Conservation (phyloP, 1,140 invertebrate species). For the Lucilia cuprina region DNA sequence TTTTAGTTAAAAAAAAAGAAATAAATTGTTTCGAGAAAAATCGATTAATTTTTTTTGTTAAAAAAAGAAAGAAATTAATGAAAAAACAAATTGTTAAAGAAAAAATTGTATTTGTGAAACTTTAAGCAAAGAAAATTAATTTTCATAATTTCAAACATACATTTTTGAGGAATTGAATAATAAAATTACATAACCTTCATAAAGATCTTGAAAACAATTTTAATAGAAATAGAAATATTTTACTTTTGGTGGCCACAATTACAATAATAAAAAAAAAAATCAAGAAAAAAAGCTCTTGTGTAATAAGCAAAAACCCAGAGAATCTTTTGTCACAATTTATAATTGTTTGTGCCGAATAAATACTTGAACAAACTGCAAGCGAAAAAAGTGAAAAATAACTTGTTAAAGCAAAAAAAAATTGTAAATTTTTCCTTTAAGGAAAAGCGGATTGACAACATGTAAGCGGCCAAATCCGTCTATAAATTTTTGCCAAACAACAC, state of each 20-base stretch:
- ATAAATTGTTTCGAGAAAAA: background rate
- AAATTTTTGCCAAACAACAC: background rate
- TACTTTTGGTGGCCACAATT: background rate
- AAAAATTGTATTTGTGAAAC: background rate
- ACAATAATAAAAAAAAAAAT: background rate
- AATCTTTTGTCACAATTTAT: background rate
- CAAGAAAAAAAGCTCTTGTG: background rate
- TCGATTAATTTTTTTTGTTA: background rate
- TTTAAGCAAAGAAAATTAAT: background rate
- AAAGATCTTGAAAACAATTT: background rate
- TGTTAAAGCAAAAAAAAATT: background rate
- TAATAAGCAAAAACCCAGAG: background rate
- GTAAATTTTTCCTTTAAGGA: background rate
- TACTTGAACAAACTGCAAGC: background rate
- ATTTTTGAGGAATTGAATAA: background rate
- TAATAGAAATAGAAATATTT: constrained; percentile 1
- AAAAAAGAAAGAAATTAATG: background rate
- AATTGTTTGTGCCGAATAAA: background rate
- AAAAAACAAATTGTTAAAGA: background rate
- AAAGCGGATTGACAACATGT: background rate
- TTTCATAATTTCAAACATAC: background rate
- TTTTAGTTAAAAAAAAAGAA: background rate
- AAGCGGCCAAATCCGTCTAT: background rate
- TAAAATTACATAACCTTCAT: constrained; percentile 15
- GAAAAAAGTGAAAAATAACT: background rate